Conservation (phyloP, 1,140 invertebrate genomes). For the Drosophila simulans region DNA sequence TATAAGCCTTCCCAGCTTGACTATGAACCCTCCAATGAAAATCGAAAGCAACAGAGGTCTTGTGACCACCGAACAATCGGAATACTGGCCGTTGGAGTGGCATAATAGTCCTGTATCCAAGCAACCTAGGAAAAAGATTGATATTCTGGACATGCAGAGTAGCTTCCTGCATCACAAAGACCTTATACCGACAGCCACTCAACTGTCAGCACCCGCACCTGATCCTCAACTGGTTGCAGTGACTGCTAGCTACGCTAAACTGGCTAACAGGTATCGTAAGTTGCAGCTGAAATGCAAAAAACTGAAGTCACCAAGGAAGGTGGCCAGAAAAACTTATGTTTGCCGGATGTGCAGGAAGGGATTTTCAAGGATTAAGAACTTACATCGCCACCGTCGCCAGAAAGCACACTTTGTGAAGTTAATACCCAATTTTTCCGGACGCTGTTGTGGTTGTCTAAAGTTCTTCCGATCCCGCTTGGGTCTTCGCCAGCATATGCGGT, state of each 20-base stretch:
- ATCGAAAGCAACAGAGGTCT: conserved; percentile 36
- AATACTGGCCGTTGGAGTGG: conserved; percentile 67
- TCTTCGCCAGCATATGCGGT: conserved; percentile 69
- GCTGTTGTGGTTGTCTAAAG: conserved; percentile 62
- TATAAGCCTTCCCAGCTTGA: conserved; percentile 24
- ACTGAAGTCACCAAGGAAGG: conserved; percentile 2
- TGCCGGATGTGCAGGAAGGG: conserved; percentile 39
- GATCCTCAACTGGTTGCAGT: conserved; percentile 19
- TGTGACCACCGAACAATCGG: conserved; percentile 13
- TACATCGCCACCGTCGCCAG: conserved; percentile 49
- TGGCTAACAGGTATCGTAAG: conserved; percentile 54
- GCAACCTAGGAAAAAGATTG: conserved; percentile 61
- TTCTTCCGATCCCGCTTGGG: conserved; percentile 57
- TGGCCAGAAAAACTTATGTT: background rate
- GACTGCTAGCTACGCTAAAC: conserved; percentile 47
- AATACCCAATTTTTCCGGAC: conserved; percentile 32
- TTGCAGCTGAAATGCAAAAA: conserved; percentile 49
- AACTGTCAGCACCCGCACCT: conserved; percentile 1
- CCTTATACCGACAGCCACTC: conserved; percentile 36
- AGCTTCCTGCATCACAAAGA: conserved; percentile 72
- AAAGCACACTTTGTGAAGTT: conserved; percentile 42
- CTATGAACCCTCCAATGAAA: conserved; percentile 36
- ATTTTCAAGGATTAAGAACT: conserved; percentile 38
- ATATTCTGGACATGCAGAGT: conserved; percentile 74
- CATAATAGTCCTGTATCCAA: conserved; percentile 31